These are phyloP conservation scores for Sakesphorus luctuosus DNA, from an alignment of 2,113 vertebrate species.

Conservation along the genomic window DNA sequence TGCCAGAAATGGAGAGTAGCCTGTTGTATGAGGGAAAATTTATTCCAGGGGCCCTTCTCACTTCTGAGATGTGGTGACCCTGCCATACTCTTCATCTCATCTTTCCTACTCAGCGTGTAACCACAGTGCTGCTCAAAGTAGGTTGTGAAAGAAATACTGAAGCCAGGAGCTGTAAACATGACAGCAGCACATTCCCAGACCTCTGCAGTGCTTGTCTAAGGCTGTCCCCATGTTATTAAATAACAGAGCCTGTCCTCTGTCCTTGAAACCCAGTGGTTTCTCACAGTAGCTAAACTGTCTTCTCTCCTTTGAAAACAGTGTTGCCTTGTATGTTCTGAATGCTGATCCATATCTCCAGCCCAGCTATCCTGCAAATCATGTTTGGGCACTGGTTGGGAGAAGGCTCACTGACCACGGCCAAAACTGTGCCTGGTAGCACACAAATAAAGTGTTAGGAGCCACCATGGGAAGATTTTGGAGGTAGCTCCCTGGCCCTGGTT, in stretches of 20 bases:
- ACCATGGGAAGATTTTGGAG: not conserved
- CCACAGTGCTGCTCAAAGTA: not conserved
- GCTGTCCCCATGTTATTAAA: not conserved
- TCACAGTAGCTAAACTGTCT: not conserved
- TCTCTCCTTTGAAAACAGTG: not conserved
- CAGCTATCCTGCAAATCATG: not conserved
- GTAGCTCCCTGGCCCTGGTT: not conserved
- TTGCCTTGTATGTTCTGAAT: fast-evolving
- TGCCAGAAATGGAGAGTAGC: not conserved
- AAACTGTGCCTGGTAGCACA: not conserved
- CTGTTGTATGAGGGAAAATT: not conserved
- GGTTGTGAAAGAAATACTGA: not conserved
- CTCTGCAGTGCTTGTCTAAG: not conserved
- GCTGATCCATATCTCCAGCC: not conserved
- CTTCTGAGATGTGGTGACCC: not conserved
- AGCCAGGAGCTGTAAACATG: not conserved
- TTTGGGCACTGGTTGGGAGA: not conserved
- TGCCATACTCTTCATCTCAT: not conserved
- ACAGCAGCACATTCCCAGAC: not conserved
- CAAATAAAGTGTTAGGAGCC: not conserved
- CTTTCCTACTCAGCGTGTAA: not conserved
- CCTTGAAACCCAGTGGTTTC: not conserved
- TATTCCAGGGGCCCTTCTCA: not conserved
- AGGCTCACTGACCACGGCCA: fast-evolving
- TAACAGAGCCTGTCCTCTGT: not conserved